Base-by-base conservation (phyloP, 2,797 vertebrate genomes). In the Acrocephalus scirpaceus region DNA sequence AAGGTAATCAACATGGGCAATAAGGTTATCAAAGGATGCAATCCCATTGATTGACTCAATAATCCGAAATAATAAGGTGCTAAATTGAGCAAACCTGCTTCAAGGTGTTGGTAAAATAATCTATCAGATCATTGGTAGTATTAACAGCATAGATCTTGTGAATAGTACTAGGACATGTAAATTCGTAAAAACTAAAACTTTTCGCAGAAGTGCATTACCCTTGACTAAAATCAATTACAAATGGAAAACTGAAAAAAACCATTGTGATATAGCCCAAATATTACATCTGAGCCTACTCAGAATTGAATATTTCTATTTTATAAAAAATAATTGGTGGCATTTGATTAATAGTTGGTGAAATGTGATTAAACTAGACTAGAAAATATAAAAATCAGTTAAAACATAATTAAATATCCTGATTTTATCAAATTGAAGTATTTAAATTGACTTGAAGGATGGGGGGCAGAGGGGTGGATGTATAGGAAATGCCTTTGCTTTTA, bases 401-500 rank as follows among this genome's bases (percentile, higher is more conserved):
- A 36, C 4, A 42, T 40, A 81, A 84, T 54, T 71, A 80, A 69
- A 56, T 50, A 74, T 21, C 17, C 27, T 50, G 19, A 73, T 71
- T 86, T 83, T 77, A 47, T 54, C 15, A 38, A 79, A 67, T 3
- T 48, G 3, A 71, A 47, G 4, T 57, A 32, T 74, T 90, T 87
- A 45, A 22, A 71, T 61, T 77, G 25, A 19, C 18, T 60, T 65
- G 27, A 80, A 88, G 25, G 47, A 36, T 67, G 4, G 22, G 54
- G 7, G 10, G 10, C 2, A 1, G 4, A 11, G 0, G 0, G 2
- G 23, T 44, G 2, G 13, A 56, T 83, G 54, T 48, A 40, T 8
- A 76, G 38, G 26, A 86, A 66, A 89, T 44, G 7, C 14, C 76
- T 86, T 75, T 72, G 23, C n/a, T 80, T 91, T 86, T 26, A 57